Percentiles rank a stretch among this genome's conserved stretches.
phyloP scores from a whole-genome alignment of 2,113 vertebrate genomes.

The Microcebus griseorufus region DNA sequence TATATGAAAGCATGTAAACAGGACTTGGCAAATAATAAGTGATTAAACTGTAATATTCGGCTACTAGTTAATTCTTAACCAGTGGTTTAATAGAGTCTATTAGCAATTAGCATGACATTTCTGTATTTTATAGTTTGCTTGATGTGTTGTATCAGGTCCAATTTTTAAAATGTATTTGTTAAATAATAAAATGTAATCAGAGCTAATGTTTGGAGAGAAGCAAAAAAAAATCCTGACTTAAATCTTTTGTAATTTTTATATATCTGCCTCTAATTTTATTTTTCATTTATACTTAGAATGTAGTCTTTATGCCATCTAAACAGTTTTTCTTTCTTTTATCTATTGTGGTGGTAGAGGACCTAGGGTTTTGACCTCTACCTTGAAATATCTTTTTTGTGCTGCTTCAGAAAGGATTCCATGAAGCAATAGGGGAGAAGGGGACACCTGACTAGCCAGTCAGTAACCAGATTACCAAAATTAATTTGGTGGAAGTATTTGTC shows the following conservation, averaged over 20 bases:
- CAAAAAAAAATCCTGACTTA: neutral
- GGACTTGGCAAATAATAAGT: neutral
- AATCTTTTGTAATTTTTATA: neutral
- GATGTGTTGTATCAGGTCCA: neutral
- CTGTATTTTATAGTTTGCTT: neutral
- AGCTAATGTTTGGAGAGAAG: slow-evolving; percentile 10
- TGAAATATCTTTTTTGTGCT: neutral
- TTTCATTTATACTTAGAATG: neutral
- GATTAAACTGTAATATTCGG: neutral
- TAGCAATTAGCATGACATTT: neutral
- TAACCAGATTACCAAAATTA: neutral
- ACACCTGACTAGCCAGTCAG: neutral
- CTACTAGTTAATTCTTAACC: neutral
- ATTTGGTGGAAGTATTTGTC: neutral
- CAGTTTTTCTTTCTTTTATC: neutral
- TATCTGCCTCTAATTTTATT: slow-evolving; percentile 7
- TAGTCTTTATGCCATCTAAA: neutral
- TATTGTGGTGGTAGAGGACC: neutral
- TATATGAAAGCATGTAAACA: neutral
- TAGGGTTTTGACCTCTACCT: neutral
- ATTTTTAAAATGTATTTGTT: neutral
- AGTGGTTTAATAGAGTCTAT: neutral
- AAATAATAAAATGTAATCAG: neutral
- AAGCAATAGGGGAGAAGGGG: neutral
- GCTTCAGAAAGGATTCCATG: neutral